Conservation (phyloP, 2,888 invertebrate genomes). For the Incurvaria masculella region DNA sequence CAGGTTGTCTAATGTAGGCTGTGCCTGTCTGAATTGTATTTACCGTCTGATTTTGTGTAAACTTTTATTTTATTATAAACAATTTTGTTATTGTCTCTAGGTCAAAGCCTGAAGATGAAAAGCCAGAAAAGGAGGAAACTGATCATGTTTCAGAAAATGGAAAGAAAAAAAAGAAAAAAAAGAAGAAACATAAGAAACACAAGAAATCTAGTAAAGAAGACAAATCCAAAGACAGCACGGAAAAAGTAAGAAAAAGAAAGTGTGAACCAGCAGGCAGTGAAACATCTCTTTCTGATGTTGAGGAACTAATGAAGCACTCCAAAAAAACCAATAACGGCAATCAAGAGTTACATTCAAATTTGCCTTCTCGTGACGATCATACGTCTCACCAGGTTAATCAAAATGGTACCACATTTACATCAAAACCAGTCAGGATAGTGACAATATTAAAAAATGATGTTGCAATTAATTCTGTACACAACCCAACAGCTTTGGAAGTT, state of each 20-base stretch:
- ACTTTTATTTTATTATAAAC: too few relatives aligned
- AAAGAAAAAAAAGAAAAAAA: conserved; percentile 48
- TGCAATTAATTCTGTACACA: conserved; percentile 11
- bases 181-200: conserved; percentile 65
- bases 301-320: conserved; percentile 39
- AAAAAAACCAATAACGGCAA: conserved; percentile 26
- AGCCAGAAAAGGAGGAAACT: not conserved
- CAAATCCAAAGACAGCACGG: conserved; percentile 38
- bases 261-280: conserved; percentile 29
- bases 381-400: conserved; percentile 21
- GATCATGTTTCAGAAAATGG: conserved; percentile 15
- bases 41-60: too few relatives aligned
- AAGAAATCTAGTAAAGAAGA: conserved; percentile 62
- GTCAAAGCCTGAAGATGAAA: not conserved
- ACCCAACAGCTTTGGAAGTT: conserved; percentile 46
- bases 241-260: not conserved
- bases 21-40: too few relatives aligned
- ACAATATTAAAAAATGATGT: not conserved
- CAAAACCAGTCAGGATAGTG: conserved; percentile 17
- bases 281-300: conserved; percentile 39
- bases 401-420: conserved; percentile 26
- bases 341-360: conserved; percentile 22
- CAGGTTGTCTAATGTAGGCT: too few relatives aligned
- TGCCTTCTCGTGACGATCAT: conserved; percentile 14
- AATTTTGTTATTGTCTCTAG: too few relatives aligned